phyloP scores from a whole-genome alignment of 2,797 vertebrate species.

The Schizothorax lantsangensis region DNA sequence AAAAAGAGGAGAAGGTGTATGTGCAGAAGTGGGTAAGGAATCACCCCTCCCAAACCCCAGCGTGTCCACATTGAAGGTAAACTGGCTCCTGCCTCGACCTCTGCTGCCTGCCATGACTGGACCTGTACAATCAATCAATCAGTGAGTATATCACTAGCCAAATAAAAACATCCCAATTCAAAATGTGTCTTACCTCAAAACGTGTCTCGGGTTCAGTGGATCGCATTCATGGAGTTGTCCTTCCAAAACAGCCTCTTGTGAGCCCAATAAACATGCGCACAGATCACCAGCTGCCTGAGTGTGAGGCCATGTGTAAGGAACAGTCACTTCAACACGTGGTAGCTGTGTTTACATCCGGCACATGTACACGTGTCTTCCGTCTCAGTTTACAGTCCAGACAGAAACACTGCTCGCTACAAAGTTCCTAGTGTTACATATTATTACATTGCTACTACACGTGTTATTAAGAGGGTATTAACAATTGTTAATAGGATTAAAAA shows the following conservation, averaged over 20 bases:
- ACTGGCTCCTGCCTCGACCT: constrained; percentile 59
- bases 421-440: not conserved
- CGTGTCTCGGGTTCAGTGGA: not conserved
- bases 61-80: constrained; percentile 63
- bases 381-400: constrained; percentile 9
- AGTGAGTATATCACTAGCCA: not conserved
- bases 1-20: constrained; percentile 60
- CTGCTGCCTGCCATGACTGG: constrained; percentile 60
- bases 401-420: not conserved
- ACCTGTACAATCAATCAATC: not conserved
- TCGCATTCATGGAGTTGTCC: not conserved
- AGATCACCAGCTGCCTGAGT: not conserved
- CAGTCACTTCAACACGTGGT: constrained; percentile 9
- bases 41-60: constrained; percentile 64
- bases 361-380: constrained; percentile 16
- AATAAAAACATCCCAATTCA: not conserved
- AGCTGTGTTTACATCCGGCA: constrained; percentile 45
- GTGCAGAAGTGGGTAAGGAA: constrained; percentile 51
- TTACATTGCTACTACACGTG: not conserved
- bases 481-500: not conserved
- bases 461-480: not conserved
- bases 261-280: not conserved
- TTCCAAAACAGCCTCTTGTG: not conserved
- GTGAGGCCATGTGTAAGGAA: not conserved
- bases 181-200: not conserved